Conservation (phyloP, 2,888 invertebrate species). For the Clostera curtula region DNA sequence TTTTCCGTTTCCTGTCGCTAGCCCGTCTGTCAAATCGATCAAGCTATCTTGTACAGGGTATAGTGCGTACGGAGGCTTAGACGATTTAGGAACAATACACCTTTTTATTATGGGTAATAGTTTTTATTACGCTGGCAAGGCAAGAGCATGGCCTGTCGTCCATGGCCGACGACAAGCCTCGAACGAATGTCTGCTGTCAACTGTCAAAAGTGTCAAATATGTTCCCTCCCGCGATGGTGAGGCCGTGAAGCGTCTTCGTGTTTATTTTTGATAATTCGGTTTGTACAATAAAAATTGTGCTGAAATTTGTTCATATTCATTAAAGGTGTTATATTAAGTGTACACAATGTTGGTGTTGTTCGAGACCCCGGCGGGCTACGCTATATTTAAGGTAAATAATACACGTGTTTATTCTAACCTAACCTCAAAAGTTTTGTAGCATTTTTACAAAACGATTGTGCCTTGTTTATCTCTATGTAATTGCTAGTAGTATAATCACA, state of each 20-base stretch:
- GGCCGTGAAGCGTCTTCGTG: conserved; percentile 21
- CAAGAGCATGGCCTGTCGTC: too few relatives aligned
- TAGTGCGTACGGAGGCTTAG: too few relatives aligned
- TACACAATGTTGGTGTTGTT: conserved; percentile 90
- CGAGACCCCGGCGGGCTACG: conserved; percentile 95
- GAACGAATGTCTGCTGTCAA: conserved; percentile 6
- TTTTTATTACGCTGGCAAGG: too few relatives aligned
- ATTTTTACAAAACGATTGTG: conserved; percentile 3
- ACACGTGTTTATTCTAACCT: conserved; percentile 62
- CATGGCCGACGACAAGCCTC: too few relatives aligned
- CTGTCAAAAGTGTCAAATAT: conserved; percentile 15
- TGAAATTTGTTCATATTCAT: conserved; percentile 5
- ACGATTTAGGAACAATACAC: too few relatives aligned
- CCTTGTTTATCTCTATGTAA: too few relatives aligned
- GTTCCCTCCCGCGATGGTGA: conserved; percentile 26
- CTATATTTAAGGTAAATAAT: conserved; percentile 89
- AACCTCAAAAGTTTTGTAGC: conserved; percentile 5
- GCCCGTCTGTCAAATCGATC: too few relatives aligned
- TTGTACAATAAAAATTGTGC: conserved; percentile 1
- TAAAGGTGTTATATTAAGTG: conserved; percentile 16
- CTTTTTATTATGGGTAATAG: too few relatives aligned
- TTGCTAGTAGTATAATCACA: too few relatives aligned
- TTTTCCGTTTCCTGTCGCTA: too few relatives aligned
- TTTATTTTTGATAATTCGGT: conserved; percentile 7
- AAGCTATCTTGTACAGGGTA: too few relatives aligned